Conservation (phyloP, 2,113 vertebrate species). For the Pipa parva region DNA sequence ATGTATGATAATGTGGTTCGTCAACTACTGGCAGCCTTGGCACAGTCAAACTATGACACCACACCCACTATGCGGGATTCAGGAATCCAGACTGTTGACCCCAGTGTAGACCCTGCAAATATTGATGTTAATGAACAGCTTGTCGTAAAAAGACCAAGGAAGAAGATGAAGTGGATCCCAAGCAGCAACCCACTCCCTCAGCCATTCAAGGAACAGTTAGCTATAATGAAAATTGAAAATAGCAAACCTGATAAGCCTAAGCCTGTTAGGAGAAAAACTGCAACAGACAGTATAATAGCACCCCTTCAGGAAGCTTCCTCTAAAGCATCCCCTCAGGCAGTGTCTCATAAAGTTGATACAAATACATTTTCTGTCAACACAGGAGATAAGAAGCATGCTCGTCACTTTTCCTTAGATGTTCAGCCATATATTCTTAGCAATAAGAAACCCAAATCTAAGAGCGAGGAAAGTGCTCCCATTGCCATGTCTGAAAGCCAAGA, state of each 20-base stretch:
- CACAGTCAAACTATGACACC: slow-evolving; percentile 92
- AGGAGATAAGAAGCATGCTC: slow-evolving; percentile 84
- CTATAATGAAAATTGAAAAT: slow-evolving; percentile 83
- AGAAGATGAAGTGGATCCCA: slow-evolving; percentile 97
- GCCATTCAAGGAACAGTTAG: slow-evolving; percentile 88
- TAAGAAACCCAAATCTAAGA: slow-evolving; percentile 83
- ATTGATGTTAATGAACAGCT: slow-evolving; percentile 75
- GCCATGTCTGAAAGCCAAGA: slow-evolving; percentile 79
- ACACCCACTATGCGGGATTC: slow-evolving; percentile 91
- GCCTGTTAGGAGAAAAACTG: slow-evolving; percentile 80
- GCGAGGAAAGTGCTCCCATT: slow-evolving; percentile 61
- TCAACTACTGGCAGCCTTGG: slow-evolving; percentile 88
- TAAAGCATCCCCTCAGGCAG: slow-evolving; percentile 74
- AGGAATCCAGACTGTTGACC: slow-evolving; percentile 87
- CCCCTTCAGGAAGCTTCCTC: slow-evolving; percentile 77
- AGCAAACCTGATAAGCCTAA: slow-evolving; percentile 90
- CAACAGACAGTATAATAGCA: slow-evolving; percentile 80
- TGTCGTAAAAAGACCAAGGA: slow-evolving; percentile 88
- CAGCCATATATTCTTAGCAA: slow-evolving; percentile 89
- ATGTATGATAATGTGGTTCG: slow-evolving; percentile 99
- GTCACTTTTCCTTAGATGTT: slow-evolving; percentile 93
- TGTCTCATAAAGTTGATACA: slow-evolving; percentile 61
- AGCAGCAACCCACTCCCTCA: slow-evolving; percentile 88
- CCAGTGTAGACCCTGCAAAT: slow-evolving; percentile 80
- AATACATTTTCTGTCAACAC: slow-evolving; percentile 44